A percentile compares a stretch with the other conserved stretches of the same genome.
phyloP scores from a whole-genome alignment of 2,888 invertebrate species.

The Hyposoter didymator region DNA sequence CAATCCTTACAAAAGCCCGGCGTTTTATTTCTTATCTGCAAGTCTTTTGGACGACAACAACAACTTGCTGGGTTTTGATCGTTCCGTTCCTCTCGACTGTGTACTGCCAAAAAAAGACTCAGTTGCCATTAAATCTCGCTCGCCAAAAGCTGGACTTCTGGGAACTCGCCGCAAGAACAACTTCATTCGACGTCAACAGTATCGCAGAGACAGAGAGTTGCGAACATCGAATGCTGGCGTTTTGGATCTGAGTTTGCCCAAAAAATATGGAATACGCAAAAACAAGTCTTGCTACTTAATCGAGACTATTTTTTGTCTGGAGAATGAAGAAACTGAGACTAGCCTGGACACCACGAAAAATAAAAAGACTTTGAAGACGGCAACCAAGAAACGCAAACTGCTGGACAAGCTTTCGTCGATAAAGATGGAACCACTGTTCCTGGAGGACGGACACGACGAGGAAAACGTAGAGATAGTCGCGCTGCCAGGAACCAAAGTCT shows the following conservation, averaged over 20 bases:
- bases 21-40: slow-evolving; percentile 46
- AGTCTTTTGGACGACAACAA: slow-evolving; percentile 46
- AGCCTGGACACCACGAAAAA: not conserved
- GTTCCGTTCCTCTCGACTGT: not conserved
- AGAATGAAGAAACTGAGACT: no score
- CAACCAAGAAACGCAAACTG: not conserved
- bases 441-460: not conserved
- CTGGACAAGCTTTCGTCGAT: not conserved
- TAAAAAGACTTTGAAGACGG: not conserved
- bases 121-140: not conserved
- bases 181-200: not conserved
- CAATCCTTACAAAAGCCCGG: slow-evolving; percentile 31
- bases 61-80: slow-evolving; percentile 25
- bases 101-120: not conserved
- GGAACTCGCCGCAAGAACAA: not conserved
- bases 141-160: not conserved
- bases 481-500: not conserved
- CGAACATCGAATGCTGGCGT: not conserved
- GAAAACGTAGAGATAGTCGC: not conserved
- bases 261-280: not conserved
- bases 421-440: not conserved
- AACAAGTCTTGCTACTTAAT: not conserved
- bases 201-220: no score
- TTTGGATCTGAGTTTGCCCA: slow-evolving; percentile 5
- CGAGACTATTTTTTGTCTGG: not conserved